phyloP scores from a whole-genome alignment of 1,140 invertebrate species.

The Drosophila eugracilis region DNA sequence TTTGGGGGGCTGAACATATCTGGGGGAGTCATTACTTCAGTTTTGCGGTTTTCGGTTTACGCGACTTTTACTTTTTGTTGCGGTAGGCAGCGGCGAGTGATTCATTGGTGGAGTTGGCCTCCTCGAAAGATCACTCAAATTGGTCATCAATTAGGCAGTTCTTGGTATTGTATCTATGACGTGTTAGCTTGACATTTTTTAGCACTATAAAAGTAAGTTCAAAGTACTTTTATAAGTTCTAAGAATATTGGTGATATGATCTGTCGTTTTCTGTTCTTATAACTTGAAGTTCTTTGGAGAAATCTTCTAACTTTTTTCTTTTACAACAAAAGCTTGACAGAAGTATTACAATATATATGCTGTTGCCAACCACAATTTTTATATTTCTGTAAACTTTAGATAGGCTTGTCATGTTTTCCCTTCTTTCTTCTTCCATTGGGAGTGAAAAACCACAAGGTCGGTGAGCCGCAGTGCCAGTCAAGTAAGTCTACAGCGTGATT shows the following conservation, averaged over 20 bases:
- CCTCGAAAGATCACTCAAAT: neutral
- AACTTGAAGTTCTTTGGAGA: no score
- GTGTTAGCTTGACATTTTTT: neutral
- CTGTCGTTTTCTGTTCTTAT: no score
- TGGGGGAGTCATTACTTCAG: slow-evolving; percentile 4
- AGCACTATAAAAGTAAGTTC: no score
- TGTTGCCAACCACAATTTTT: no score
- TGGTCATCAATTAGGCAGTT: slow-evolving; percentile 27
- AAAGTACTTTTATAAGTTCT: neutral
- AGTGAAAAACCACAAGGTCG: slow-evolving; percentile 13
- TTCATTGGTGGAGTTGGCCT: slow-evolving; percentile 13
- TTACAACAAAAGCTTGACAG: no score
- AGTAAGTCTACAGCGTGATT: slow-evolving; percentile 15
- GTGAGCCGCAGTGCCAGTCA: neutral
- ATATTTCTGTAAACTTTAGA: no score
- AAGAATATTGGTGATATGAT: no score
- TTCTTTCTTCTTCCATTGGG: neutral
- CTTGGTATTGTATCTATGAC: slow-evolving; percentile 17
- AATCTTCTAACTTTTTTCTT: no score
- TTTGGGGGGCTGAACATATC: slow-evolving; percentile 13
- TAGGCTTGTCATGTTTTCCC: neutral
- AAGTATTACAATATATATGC: no score
- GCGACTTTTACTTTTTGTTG: slow-evolving; percentile 46
- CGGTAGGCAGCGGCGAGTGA: slow-evolving; percentile 42
- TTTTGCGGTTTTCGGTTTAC: slow-evolving; percentile 21